A percentile compares a stretch with the other conserved stretches of the same genome.
Evolutionary conservation across 2,113 vertebrate genomes (phyloP).

Genomic region (Oceanites oceanicus): DNA sequence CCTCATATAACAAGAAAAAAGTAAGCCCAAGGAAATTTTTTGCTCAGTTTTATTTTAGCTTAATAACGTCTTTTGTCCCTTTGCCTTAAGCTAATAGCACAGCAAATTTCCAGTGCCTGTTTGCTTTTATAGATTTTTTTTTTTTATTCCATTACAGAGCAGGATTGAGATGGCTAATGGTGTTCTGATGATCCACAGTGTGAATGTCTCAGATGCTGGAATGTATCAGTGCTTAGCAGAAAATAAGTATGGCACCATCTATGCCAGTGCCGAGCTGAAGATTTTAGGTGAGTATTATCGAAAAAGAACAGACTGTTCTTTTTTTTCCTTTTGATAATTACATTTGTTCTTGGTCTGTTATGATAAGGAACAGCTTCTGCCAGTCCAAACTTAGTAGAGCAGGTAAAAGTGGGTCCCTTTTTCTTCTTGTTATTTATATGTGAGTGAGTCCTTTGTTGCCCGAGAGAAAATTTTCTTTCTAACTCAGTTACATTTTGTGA

Average conservation of each 20-base stretch:
- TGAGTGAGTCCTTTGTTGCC: not conserved
- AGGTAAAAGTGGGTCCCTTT: not conserved
- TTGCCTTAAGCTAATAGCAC: not conserved
- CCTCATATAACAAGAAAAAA: not conserved
- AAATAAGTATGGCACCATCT: constrained; percentile 89
- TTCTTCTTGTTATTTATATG: not conserved
- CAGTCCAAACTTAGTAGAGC: not conserved
- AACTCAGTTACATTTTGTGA: not conserved
- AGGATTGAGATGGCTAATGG: constrained; percentile 86
- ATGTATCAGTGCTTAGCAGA: constrained; percentile 97
- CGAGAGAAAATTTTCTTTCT: not conserved
- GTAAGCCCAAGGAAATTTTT: not conserved
- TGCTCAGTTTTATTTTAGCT: not conserved
- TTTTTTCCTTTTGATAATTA: not conserved
- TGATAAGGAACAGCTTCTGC: not conserved
- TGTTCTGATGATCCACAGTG: constrained; percentile 82
- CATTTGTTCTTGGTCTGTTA: not conserved
- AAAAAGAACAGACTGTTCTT: not conserved
- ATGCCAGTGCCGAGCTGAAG: constrained; percentile 87
- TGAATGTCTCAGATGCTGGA: constrained; percentile 89
- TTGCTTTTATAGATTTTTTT: constrained; percentile 3
- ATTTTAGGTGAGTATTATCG: constrained; percentile 82
- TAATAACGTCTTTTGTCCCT: not conserved
- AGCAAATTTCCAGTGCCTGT: not conserved
- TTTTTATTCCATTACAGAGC: constrained; percentile 79